Evolutionary conservation across 2,113 vertebrate genomes (phyloP).

Genomic region (Alexandromys fortis): DNA sequence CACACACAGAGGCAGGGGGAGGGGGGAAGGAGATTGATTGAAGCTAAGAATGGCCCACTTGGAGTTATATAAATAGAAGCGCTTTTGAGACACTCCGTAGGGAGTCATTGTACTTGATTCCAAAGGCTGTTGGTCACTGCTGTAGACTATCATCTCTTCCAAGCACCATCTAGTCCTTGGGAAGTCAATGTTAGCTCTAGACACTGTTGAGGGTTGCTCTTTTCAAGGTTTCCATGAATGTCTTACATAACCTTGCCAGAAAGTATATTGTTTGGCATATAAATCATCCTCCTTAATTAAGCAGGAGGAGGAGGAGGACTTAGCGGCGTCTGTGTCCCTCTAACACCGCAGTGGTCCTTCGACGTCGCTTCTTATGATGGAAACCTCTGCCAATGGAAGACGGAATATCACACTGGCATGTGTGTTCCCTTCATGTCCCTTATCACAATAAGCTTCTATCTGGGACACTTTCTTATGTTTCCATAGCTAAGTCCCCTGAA

Average conservation of each 20-base stretch:
- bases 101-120: neutral
- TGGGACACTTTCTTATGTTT: neutral
- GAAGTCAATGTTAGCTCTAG: neutral
- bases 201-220: neutral
- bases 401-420: neutral
- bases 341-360: neutral
- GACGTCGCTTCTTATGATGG: neutral
- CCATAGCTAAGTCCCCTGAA: neutral
- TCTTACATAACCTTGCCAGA: neutral
- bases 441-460: neutral
- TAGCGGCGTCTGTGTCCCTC: neutral
- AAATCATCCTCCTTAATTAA: neutral
- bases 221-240: neutral
- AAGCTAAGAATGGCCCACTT: neutral
- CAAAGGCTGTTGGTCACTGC: neutral
- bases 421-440: neutral
- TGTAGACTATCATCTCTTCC: too few species aligned
- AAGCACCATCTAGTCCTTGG: neutral
- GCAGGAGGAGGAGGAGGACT: neutral
- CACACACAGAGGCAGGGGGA: fast-evolving
- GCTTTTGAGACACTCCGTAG: neutral
- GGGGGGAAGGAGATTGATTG: too few species aligned
- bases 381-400: neutral
- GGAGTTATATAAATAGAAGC: neutral
- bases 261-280: neutral